phyloP scores from a whole-genome alignment of 37 sponge, comb jelly and placozoan species.

The Amphimedon queenslandica region DNA sequence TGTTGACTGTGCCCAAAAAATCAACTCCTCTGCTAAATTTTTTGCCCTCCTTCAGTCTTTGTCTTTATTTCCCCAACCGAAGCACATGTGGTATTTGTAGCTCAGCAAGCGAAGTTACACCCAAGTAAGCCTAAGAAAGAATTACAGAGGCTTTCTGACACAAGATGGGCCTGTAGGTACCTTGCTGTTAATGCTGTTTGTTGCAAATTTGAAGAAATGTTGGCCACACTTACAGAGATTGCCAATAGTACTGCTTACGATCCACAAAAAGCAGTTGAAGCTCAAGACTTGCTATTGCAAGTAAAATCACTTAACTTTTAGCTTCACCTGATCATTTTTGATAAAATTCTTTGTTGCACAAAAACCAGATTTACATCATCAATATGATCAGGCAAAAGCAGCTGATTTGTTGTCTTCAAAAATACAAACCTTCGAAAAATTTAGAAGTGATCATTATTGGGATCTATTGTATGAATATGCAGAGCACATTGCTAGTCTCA shows the following conservation, averaged over 20 bases:
- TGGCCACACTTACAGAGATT: constrained; percentile 25
- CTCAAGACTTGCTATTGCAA: constrained; percentile 29
- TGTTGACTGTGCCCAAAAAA: not conserved
- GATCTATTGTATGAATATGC: constrained; percentile 17
- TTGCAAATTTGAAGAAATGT: constrained; percentile 8
- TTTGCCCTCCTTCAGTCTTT: constrained; percentile 23
- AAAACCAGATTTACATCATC: constrained; percentile 19
- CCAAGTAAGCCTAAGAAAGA: constrained; percentile 42
- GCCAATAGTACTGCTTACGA: constrained; percentile 7
- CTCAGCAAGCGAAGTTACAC: constrained; percentile 36
- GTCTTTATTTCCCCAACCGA: constrained; percentile 34
- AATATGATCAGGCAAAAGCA: constrained; percentile 20
- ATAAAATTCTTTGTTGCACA: constrained; percentile 20
- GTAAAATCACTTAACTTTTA: constrained; percentile 6
- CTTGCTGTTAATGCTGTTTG: constrained; percentile 38
- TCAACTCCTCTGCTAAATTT: not conserved
- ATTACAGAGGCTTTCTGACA: constrained; percentile 36
- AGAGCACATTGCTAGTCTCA: constrained; percentile 11
- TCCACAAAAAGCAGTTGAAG: constrained; percentile 33
- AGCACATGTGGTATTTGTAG: constrained; percentile 33
- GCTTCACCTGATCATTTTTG: constrained; percentile 21
- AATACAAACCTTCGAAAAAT: too few relatives aligned
- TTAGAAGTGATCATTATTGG: too few relatives aligned
- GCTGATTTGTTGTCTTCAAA: too few relatives aligned
- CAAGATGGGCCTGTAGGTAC: constrained; percentile 50